Conservation (phyloP, 2,888 invertebrate genomes). For the Dichetophora obliterata region DNA sequence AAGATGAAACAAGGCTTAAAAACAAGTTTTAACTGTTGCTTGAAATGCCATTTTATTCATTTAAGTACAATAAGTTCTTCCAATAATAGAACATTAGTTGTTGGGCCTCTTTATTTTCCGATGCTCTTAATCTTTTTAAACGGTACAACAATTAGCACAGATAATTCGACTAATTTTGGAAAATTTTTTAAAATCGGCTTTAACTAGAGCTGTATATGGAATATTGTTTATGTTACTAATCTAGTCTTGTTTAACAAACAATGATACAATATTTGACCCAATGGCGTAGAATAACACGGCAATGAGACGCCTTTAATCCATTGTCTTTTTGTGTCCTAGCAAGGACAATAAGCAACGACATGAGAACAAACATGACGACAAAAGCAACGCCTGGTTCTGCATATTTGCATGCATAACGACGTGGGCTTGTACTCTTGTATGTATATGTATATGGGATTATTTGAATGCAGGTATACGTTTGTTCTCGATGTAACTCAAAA, state of each 20-base stretch:
- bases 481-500: no score
- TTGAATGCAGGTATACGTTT: no score
- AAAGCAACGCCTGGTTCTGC: background rate
- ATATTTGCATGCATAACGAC: background rate
- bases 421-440: background rate
- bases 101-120: background rate
- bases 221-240: slow-evolving; percentile 64
- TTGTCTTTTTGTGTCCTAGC: slow-evolving; percentile 17
- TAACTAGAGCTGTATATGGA: slow-evolving; percentile 56
- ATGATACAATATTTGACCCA: slow-evolving; percentile 64
- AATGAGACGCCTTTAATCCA: slow-evolving; percentile 49
- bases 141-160: slow-evolving; percentile 54
- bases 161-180: slow-evolving; percentile 56
- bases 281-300: slow-evolving; percentile 60
- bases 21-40: background rate
- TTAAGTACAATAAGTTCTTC: no score
- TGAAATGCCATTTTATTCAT: no score
- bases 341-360: background rate
- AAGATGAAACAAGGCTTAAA: background rate
- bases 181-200: slow-evolving; percentile 65
- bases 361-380: background rate
- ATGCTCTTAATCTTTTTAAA: background rate
- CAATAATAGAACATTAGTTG: no score
- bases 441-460: background rate
- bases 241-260: slow-evolving; percentile 67